Percentiles rank a stretch among this genome's conserved stretches.
These are phyloP conservation scores for Sigmodon hispidus DNA, from an alignment of 2,113 vertebrate genomes.

Conservation along the genomic window DNA sequence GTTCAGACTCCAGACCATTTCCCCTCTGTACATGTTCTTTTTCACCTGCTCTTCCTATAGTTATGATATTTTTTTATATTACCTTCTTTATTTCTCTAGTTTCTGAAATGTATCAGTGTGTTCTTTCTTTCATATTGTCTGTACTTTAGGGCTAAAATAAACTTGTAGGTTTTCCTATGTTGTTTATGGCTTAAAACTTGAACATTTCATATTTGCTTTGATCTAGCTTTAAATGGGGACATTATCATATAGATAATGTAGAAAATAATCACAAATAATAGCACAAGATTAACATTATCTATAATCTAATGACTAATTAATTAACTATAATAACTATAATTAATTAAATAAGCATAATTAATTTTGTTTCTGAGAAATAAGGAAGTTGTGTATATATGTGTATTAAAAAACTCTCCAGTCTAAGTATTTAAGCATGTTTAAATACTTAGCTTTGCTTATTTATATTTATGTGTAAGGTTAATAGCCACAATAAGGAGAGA, in stretches of 20 bases:
- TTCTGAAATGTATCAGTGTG: conserved; percentile 39
- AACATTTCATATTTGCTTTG: not conserved
- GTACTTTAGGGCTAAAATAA: not conserved
- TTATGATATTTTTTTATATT: conserved; percentile 22
- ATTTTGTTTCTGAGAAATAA: conserved; percentile 6
- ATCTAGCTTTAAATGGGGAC: not conserved
- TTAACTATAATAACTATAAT: not conserved
- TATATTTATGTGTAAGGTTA: not conserved
- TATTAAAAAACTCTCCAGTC: not conserved
- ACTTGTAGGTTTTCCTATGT: not conserved
- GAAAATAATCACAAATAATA: conserved; percentile 44
- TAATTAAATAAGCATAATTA: no score
- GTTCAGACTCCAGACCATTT: conserved; percentile 10
- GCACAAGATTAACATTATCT: conserved; percentile 2
- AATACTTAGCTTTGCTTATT: not conserved
- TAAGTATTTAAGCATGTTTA: conserved; percentile 3
- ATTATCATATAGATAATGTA: conserved; percentile 9
- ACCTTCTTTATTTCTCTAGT: not conserved
- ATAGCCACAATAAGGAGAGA: not conserved
- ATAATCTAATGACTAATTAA: conserved; percentile 10
- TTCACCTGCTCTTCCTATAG: conserved; percentile 26
- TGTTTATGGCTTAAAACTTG: conserved; percentile 28
- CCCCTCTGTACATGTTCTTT: not conserved
- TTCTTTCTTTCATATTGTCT: conserved; percentile 1
- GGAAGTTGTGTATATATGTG: not conserved